Conservation (phyloP, 2,888 invertebrate genomes). For the Spilarctia lutea region DNA sequence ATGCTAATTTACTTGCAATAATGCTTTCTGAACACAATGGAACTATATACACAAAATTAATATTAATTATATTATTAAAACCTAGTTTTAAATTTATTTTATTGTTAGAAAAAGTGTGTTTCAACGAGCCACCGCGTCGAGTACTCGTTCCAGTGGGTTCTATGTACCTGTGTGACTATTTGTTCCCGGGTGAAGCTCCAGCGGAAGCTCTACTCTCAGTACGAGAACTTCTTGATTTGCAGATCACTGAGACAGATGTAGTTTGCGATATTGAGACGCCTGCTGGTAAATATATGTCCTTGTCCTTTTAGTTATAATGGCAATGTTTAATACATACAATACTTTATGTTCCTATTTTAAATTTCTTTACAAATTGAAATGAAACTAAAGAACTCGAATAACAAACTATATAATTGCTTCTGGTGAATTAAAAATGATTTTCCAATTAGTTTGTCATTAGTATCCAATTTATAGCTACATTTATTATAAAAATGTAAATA, state of each 20-base stretch:
- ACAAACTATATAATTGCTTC: neutral
- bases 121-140: constrained; percentile 96
- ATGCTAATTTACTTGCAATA: too few species aligned
- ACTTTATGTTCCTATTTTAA: too few species aligned
- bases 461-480: too few species aligned
- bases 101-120: constrained; percentile 89
- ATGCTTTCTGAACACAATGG: neutral
- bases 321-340: neutral
- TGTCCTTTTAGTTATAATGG: neutral
- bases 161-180: constrained; percentile 94
- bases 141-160: constrained; percentile 91
- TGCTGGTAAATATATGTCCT: constrained; percentile 88
- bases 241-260: constrained; percentile 89
- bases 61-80: neutral
- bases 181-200: constrained; percentile 96
- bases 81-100: neutral
- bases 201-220: constrained; percentile 93
- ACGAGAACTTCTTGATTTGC: constrained; percentile 92
- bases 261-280: constrained; percentile 92
- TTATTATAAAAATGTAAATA: too few species aligned
- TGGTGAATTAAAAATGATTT: neutral
- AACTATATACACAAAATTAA: neutral
- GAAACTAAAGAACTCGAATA: neutral
- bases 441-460: too few species aligned
- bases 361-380: neutral